Percentiles rank a stretch among this genome's conserved stretches.
Conservation (phyloP, 2,888 invertebrate genomes). For the Atrina japonica region DNA sequence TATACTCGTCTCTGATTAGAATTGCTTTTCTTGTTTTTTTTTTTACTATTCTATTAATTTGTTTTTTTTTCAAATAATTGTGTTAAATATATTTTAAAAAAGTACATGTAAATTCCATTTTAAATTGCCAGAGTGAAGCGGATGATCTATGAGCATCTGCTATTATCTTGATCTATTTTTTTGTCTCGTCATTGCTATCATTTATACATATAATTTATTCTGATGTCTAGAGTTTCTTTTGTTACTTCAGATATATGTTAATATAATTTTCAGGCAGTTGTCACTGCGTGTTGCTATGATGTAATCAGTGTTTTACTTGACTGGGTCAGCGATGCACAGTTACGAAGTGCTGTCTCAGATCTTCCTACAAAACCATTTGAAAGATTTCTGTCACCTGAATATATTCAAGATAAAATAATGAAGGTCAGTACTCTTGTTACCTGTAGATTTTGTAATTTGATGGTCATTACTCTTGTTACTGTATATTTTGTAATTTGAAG, state of each 20-base stretch:
- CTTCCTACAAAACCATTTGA: conserved; percentile 72
- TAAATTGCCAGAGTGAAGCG: too few relatives aligned
- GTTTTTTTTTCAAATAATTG: too few relatives aligned
- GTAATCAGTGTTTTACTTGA: conserved; percentile 73
- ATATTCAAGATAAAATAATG: conserved; percentile 73
- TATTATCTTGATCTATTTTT: too few relatives aligned
- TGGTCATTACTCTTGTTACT: too few relatives aligned
- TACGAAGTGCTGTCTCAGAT: conserved; percentile 71
- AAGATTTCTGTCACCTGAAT: conserved; percentile 63
- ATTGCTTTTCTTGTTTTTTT: background rate
- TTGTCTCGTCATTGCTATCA: too few relatives aligned
- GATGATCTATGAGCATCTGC: too few relatives aligned
- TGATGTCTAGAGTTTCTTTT: too few relatives aligned
- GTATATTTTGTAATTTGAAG: too few relatives aligned
- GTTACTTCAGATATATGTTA: background rate
- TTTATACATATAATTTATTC: too few relatives aligned
- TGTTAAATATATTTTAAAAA: too few relatives aligned
- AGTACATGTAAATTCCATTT: too few relatives aligned
- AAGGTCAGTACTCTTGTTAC: conserved; percentile 59
- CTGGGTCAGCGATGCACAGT: conserved; percentile 77
- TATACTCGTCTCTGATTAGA: background rate
- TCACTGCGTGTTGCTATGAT: conserved; percentile 60
- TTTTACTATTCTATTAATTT: background rate
- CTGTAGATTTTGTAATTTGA: background rate
- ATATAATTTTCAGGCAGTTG: conserved; percentile 10